phyloP scores from a whole-genome alignment of 2,888 invertebrate genomes.

The Pharmacophagus antenor region DNA sequence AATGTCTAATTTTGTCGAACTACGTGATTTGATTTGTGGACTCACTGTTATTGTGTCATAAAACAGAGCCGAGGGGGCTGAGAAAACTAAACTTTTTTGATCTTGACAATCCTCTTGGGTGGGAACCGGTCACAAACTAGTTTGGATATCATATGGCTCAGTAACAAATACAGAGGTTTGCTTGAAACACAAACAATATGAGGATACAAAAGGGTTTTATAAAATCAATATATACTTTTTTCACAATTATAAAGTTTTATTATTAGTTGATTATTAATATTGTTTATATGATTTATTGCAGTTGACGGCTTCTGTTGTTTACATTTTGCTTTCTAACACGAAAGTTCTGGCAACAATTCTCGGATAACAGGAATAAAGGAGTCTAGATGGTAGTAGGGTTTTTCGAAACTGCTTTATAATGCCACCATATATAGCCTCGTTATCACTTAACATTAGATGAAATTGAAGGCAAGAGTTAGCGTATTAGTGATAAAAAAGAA shows the following conservation, averaged over 20 bases:
- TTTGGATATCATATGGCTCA: constrained; percentile 23
- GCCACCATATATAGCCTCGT: no score
- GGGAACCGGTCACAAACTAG: constrained; percentile 21
- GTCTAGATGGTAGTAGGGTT: no score
- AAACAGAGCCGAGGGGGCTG: constrained; percentile 25
- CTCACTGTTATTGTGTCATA: constrained; percentile 29
- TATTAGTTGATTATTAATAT: not conserved
- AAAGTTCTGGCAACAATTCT: no score
- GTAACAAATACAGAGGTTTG: constrained; percentile 24
- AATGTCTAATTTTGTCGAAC: constrained; percentile 28
- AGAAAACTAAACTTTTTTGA: constrained; percentile 30
- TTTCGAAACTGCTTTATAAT: no score
- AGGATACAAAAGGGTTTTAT: not conserved
- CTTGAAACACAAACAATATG: constrained; percentile 16
- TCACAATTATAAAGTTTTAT: not conserved
- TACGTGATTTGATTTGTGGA: constrained; percentile 30
- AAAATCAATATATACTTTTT: not conserved
- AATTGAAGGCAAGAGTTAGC: no score
- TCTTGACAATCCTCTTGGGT: constrained; percentile 31
- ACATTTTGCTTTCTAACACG: no score
- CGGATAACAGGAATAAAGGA: no score
- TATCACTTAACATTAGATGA: no score
- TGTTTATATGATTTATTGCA: no score
- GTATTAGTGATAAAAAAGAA: no score
- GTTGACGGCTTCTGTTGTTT: no score